Percentiles rank a stretch among this genome's conserved stretches.
These are phyloP conservation scores for Petrocephalus schoutedeni DNA, from an alignment of 2,797 vertebrate genomes.

Conservation along the genomic window DNA sequence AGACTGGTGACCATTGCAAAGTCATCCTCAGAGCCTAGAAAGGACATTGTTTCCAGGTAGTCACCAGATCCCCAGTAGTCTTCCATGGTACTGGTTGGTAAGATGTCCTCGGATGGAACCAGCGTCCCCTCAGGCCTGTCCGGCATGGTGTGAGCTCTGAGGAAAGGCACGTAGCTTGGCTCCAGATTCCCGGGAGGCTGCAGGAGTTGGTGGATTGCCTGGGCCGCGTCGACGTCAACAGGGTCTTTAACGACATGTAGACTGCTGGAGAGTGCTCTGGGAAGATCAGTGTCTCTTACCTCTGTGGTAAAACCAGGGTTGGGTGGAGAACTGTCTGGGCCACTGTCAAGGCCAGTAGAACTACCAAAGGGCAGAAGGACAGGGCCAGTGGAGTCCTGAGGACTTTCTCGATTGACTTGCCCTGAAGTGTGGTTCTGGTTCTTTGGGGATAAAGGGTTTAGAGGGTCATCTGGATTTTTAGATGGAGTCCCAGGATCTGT, in stretches of 20 bases:
- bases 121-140: conserved; percentile 60
- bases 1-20: conserved; percentile 56
- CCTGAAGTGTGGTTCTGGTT: neutral
- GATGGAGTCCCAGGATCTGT: neutral
- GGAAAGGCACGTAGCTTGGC: conserved; percentile 61
- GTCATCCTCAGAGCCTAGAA: conserved; percentile 63
- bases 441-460: neutral
- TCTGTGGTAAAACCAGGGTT: neutral
- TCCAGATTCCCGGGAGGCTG: conserved; percentile 65
- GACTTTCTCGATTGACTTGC: neutral
- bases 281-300: neutral
- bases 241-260: neutral
- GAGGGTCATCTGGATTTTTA: neutral
- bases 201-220: conserved; percentile 67
- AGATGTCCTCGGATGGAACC: conserved; percentile 55
- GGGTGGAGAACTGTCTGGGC: neutral
- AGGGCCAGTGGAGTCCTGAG: neutral
- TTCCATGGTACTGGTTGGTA: conserved; percentile 59
- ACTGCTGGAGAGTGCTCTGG: neutral
- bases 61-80: conserved; percentile 77
- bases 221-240: conserved; percentile 46
- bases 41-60: conserved; percentile 72
- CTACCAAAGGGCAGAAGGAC: neutral
- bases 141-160: conserved; percentile 57
- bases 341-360: neutral